Evolutionary conservation across 2,113 vertebrate genomes (phyloP), one percentile per base, ranked within the genome.

Genomic region (Bungarus multicinctus): DNA sequence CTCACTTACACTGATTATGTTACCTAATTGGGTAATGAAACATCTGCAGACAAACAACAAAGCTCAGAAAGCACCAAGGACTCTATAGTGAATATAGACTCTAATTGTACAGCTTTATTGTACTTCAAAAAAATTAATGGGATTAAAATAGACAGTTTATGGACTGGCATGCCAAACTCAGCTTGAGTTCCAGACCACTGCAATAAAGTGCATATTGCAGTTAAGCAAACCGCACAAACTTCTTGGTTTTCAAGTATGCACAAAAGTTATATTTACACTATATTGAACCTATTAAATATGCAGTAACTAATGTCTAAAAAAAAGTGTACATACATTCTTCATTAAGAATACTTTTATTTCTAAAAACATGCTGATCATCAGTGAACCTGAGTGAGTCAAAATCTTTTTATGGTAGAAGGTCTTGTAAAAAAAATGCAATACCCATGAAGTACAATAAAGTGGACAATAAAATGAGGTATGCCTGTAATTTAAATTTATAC

Each of bases 51-150:
- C 74, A 81, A 22, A 18, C 34, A 81, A 22, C 34, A 39, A 43
- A 10, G 18, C 74, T 81, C n/a, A 39, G 74, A 81, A 43, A 43
- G 18, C 34, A 43, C 74, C 74, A 43, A 81, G n/a, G 34, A 43
- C 18, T 43, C 16, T 7, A 39, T 43, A 43, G 34, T 81, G 74
- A 43, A 81, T 39, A 18, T 5, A 53, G 64, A n/a, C 47, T 94
- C 23, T 96, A 96, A 97, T 95, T 93, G 94, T 94, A 96, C 94
- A 94, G 92, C 91, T 96, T 94, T 64, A 94, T 96, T 95, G 93
- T 96, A 94, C 94, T 55, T 58, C 89, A 50, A 25, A 27, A 47
- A 34, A 94, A 94, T 92, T 93, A 93, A 93, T 94, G 81, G 94
- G 91, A 96, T 97, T 97, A 94, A 94, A 95, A 89, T 55, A 69